Base-by-base conservation (phyloP, 2,888 invertebrate genomes). In the Maniola hyperantus region DNA sequence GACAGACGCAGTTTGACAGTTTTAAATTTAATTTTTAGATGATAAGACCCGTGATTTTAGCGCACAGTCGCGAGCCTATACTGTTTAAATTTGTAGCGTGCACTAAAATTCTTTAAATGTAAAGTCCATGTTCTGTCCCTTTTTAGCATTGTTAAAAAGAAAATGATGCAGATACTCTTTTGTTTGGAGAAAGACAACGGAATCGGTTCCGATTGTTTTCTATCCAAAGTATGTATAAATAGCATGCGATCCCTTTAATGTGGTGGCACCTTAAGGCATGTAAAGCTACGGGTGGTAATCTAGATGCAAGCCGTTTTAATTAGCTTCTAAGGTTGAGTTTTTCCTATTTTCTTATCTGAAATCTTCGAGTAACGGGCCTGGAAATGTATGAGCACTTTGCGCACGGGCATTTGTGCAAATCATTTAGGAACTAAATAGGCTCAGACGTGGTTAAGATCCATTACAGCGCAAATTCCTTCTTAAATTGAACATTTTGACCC, bases 231-330 rank as follows among this genome's bases (percentile, higher is more conserved):
- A 44, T 5, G 2, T n/a, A 44, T 10, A 59, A n/a, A 7, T 44
- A 4, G 10, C 8, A 46, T 13, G 59, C 10, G 6, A 59, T 48
- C 15, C 34, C 33, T 8, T 0, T 39, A 50, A 20, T 61, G 20
- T 51, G 61, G 39, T 42, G 42, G 44, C 11, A 33, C 53, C 62
- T 15, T 44, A 15, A 44, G 53, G 33, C 53, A 53, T 53, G 53
- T 53, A 53, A 50, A 62, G 53, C 62, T 42, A 54, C 62, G 62
- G 62, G 62, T 62, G 62, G 62, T 44, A 62, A 62, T 62, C 53
- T 42, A 54, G 62, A 62, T 62, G 53, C 53, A 5, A 42, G 53
- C 42, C 39, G 53, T 36, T 62, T 53, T 62, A 62, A 62, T 62
- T 62, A 62, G 62, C 50, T 61, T 50, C 53, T 53, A 42, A 62